Conservation (phyloP, 2,797 vertebrate species). For the Hypotaenidia okinawae region DNA sequence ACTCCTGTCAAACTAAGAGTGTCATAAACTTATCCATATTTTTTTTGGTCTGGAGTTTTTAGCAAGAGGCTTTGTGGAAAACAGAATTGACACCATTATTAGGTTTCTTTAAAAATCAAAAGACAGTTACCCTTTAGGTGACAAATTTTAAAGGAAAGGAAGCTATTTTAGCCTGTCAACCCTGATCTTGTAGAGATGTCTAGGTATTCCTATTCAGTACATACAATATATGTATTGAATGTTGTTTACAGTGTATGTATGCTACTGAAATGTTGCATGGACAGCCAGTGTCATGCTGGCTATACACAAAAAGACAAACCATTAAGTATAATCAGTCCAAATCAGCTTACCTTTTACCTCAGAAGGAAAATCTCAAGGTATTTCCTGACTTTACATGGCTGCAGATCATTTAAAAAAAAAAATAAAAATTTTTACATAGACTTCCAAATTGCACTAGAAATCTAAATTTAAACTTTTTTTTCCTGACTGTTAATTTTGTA, state of each 20-base stretch:
- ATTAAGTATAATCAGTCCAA: not conserved
- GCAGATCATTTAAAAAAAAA: not conserved
- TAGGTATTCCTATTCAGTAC: not conserved
- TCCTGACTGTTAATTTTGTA: not conserved
- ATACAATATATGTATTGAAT: not conserved
- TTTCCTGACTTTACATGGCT: not conserved
- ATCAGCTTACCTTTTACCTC: not conserved
- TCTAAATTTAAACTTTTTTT: not conserved
- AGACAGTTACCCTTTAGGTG: not conserved
- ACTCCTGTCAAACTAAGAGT: not conserved
- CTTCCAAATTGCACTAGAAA: not conserved
- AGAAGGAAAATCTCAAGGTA: not conserved
- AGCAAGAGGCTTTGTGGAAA: not conserved
- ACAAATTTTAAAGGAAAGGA: not conserved
- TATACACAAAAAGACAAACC: not conserved
- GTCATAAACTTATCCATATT: not conserved
- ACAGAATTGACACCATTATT: not conserved
- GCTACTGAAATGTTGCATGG: fast-evolving
- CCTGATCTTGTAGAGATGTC: not conserved
- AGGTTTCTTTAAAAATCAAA: not conserved
- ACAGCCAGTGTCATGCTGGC: fast-evolving
- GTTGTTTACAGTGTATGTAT: fast-evolving
- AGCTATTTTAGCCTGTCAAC: not conserved
- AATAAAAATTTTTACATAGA: not conserved
- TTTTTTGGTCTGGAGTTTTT: not conserved